A percentile compares a stretch with the other conserved stretches of the same genome.
phyloP scores from a whole-genome alignment of 2,113 vertebrate species.

The Scalopus aquaticus region DNA sequence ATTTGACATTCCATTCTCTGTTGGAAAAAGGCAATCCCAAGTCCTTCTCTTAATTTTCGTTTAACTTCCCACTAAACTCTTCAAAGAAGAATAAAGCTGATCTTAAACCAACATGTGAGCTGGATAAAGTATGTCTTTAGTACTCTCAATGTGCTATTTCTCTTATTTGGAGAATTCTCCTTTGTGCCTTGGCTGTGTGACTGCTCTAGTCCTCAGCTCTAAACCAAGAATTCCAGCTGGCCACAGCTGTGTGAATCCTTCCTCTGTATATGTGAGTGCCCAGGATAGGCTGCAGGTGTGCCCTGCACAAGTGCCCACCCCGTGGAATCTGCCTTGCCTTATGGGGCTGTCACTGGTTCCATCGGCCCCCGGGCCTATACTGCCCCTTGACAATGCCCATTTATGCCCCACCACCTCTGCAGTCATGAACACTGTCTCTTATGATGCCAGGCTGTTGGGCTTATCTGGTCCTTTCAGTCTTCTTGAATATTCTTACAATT shows the following conservation, averaged over 20 bases:
- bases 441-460: not conserved
- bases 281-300: too few relatives aligned
- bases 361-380: rapidly evolving
- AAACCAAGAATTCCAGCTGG: not conserved
- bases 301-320: too few relatives aligned
- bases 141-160: not conserved
- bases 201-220: not conserved
- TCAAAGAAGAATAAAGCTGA: not conserved
- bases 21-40: not conserved
- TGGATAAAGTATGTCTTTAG: not conserved
- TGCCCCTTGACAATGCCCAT: not conserved
- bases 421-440: not conserved
- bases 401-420: not conserved
- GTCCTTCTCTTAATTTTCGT: not conserved
- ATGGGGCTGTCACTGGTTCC: not conserved
- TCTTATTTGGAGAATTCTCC: not conserved
- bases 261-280: not conserved
- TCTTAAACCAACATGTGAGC: not conserved
- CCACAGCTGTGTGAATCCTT: not conserved
- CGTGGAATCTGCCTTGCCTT: not conserved
- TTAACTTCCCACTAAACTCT: not conserved
- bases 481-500: not conserved
- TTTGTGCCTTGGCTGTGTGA: not conserved
- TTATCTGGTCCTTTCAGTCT: not conserved
- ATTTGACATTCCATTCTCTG: not conserved